phyloP scores from a whole-genome alignment of 2,797 vertebrate genomes.

The Craterocephalus amniculus region DNA sequence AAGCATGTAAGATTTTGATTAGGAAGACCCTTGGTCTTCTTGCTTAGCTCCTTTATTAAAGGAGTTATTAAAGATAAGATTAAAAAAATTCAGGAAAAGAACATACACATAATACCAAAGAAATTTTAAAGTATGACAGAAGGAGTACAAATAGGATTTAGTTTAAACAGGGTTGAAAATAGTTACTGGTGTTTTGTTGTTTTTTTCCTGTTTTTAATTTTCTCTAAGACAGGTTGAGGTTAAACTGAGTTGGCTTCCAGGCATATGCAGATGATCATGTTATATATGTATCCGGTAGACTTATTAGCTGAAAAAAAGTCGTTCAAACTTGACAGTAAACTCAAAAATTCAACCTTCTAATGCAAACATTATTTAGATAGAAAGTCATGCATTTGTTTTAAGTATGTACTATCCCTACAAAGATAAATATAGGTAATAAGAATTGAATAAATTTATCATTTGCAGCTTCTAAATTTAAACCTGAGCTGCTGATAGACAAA shows the following conservation, averaged over 20 bases:
- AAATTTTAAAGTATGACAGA: background rate
- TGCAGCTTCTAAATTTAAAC: conserved; percentile 8
- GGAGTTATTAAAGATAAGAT: background rate
- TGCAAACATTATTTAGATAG: background rate
- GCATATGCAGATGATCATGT: conserved; percentile 8
- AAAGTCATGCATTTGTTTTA: background rate
- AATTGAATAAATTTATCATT: background rate
- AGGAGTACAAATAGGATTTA: conserved; percentile 1
- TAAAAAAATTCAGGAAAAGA: background rate
- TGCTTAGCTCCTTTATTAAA: conserved; percentile 7
- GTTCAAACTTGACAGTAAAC: background rate
- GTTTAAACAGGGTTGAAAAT: background rate
- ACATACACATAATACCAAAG: background rate
- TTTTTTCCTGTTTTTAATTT: too few relatives aligned
- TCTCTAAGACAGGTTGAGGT: background rate
- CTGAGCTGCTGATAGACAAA: conserved; percentile 19
- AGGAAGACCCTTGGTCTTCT: background rate
- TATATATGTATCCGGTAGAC: conserved; percentile 1
- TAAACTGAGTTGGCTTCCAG: background rate
- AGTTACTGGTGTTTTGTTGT: too few relatives aligned
- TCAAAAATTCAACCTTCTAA: background rate
- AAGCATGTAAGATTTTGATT: background rate
- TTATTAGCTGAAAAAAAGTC: background rate
- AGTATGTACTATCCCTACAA: background rate
- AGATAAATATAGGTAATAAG: too few relatives aligned